phyloP scores from a whole-genome alignment of 1,140 invertebrate species.

The Zelostemma sp. region DNA sequence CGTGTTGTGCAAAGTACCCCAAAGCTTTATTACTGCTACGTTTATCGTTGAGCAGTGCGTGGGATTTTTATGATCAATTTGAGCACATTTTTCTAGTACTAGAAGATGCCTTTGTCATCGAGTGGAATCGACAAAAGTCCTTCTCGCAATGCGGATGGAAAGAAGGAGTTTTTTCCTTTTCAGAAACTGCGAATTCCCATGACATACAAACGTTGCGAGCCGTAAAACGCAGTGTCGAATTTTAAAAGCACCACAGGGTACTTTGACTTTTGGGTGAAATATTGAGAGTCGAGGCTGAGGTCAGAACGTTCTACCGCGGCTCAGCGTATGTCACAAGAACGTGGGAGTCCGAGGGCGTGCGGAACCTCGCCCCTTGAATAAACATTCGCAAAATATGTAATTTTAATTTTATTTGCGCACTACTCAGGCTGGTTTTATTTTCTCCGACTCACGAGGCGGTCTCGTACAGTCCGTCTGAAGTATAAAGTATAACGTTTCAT shows the following conservation, averaged over 20 bases:
- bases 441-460: neutral
- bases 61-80: no score
- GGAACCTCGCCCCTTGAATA: neutral
- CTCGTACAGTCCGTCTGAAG: neutral
- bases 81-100: no score
- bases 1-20: constrained; percentile 11
- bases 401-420: constrained; percentile 4
- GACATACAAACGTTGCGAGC: neutral
- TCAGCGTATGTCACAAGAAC: neutral
- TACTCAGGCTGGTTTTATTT: neutral
- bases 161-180: no score
- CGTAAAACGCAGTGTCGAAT: neutral
- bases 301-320: neutral
- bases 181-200: no score
- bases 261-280: neutral
- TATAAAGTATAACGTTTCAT: constrained; percentile 1
- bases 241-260: constrained; percentile 3
- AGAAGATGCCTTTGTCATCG: neutral
- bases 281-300: neutral
- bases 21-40: constrained; percentile 6
- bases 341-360: neutral
- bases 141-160: neutral
- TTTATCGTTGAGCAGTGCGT: neutral
- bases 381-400: constrained; percentile 2
- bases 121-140: neutral